A percentile compares a stretch with the other conserved stretches of the same genome.
These are phyloP conservation scores for Osmoderma eremita DNA, from an alignment of 2,888 invertebrate species.

Conservation along the genomic window DNA sequence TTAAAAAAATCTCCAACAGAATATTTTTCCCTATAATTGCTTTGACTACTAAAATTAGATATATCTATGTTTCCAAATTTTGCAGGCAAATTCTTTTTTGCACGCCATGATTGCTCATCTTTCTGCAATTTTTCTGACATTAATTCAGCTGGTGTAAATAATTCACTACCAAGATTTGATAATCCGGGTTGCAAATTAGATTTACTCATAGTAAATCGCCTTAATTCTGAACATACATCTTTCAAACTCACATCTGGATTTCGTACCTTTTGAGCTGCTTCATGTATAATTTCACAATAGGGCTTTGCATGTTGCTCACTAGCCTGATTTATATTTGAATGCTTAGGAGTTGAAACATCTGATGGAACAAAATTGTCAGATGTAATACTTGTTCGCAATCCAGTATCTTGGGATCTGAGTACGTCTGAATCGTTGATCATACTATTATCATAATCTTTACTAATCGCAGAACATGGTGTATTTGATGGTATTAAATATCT, in stretches of 20 bases:
- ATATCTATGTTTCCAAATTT: slow-evolving; percentile 10
- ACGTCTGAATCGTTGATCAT: slow-evolving; percentile 59
- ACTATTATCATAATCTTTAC: slow-evolving; percentile 48
- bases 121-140: slow-evolving; percentile 60
- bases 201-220: slow-evolving; percentile 41
- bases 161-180: slow-evolving; percentile 46
- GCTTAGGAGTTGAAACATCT: slow-evolving; percentile 37
- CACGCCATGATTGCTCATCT: slow-evolving; percentile 63
- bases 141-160: slow-evolving; percentile 59
- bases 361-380: slow-evolving; percentile 33
- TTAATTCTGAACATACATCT: slow-evolving; percentile 52
- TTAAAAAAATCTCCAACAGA: slow-evolving; percentile 65
- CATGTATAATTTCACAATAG: slow-evolving; percentile 44
- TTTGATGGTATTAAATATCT: slow-evolving; percentile 51
- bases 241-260: slow-evolving; percentile 53
- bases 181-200: background rate
- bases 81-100: slow-evolving; percentile 54
- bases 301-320: slow-evolving; percentile 24
- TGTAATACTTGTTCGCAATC: slow-evolving; percentile 2
- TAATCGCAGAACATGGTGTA: slow-evolving; percentile 24
- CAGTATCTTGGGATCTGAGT: slow-evolving; percentile 27
- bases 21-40: slow-evolving; percentile 52
- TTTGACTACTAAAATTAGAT: slow-evolving; percentile 1
- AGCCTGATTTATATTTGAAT: slow-evolving; percentile 13
- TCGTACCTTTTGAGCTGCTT: slow-evolving; percentile 51